A percentile compares a stretch with the other conserved stretches of the same genome.
Conservation (phyloP, 2,888 invertebrate genomes). For the Tupiocoris notatus region DNA sequence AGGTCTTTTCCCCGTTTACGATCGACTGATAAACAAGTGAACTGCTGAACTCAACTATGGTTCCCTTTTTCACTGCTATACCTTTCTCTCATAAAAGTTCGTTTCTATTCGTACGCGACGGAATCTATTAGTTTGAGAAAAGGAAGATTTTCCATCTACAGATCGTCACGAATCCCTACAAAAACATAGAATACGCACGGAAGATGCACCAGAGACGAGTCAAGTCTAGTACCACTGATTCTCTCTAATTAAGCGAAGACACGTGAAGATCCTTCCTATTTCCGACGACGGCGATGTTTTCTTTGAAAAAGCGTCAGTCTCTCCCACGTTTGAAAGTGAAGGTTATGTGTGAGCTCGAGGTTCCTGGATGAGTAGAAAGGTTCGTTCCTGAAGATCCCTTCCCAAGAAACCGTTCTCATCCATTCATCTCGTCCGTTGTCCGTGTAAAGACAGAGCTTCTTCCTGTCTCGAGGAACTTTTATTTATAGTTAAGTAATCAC, state of each 20-base stretch:
- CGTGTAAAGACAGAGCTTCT: too few relatives aligned
- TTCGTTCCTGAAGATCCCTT: too few relatives aligned
- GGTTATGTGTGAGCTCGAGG: background rate
- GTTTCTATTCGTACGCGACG: too few relatives aligned
- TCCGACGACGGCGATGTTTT: too few relatives aligned
- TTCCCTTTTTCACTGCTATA: too few relatives aligned
- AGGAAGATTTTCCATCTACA: background rate
- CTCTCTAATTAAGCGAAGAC: background rate
- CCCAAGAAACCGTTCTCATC: background rate
- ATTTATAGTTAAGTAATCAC: background rate
- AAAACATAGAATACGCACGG: background rate
- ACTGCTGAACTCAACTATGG: background rate
- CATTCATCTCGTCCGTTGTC: background rate
- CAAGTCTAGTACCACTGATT: background rate
- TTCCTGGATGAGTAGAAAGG: background rate
- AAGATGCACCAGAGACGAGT: too few relatives aligned
- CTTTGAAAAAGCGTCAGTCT: too few relatives aligned
- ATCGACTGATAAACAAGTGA: background rate
- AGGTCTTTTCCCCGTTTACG: background rate
- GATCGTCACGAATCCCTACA: background rate
- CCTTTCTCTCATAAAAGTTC: background rate
- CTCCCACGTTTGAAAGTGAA: background rate
- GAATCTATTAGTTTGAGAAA: background rate
- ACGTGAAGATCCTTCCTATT: background rate
- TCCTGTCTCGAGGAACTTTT: background rate